Base-by-base conservation (phyloP, 1,140 invertebrate genomes). In the Scaptomyza hsui region DNA sequence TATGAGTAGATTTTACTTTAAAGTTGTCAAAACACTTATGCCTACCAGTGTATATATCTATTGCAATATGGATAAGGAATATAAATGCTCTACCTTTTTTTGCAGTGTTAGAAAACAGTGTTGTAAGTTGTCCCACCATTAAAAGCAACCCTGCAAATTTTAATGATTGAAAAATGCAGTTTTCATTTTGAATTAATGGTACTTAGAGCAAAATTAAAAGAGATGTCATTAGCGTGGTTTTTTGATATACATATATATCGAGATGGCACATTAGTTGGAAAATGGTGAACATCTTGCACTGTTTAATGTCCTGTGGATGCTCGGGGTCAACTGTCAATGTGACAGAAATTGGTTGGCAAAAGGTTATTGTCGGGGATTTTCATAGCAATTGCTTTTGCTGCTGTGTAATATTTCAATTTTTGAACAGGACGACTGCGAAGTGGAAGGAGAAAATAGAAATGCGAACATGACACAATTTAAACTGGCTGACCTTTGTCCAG, bases 381-480 rank as follows among this genome's bases (percentile, higher is more conserved):
- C 69, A 74, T 70, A 80, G 76, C 65, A 79, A 79, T 85, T 74
- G 68, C 69, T 65, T 57, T 60, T 65, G 61, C 26, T 70, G 73
- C 73, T 85, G 82, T 82, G 75, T 82, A 88, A 88, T 88, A 88
- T 88, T 88, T 88, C 82, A 88, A 88, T 88, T 88, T 83, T 88
- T 82, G 37, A 79, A 51, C 47, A 61, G 44, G 12, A 19, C 21
- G 48, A 16, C 24, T 47, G 60, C 16, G 4, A 21, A 7, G 41
- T 41, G 32, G 51, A 21, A 32, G 41, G 18, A n/a, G 19, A 39
- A 18, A 63, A 5, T 65, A 62, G 39, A 63, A 80, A 35, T 68
- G 69, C 63, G 78, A 67, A 85, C 72, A 72, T 78, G 82, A 78
- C 83, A 88, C 78, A 88, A 78, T 88, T 88, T 88, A 88, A 78